Conservation (phyloP, 1,140 invertebrate species). For the Drosophila tristis region DNA sequence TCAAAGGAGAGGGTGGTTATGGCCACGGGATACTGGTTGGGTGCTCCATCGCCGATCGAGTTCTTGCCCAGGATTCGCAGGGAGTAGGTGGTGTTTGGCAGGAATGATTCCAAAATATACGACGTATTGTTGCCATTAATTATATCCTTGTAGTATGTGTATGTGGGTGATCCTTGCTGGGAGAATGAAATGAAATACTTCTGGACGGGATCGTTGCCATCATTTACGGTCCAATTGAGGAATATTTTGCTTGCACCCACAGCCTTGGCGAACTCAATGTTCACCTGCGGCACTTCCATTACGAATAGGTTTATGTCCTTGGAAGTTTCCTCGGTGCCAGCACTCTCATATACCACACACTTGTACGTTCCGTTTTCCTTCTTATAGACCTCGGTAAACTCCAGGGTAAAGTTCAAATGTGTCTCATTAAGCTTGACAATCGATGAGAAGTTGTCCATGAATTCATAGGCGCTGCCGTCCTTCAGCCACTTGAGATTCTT, state of each 20-base stretch:
- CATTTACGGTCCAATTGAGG: constrained; percentile 92
- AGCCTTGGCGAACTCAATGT: constrained; percentile 90
- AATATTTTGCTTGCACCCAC: constrained; percentile 90
- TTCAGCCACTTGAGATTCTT: constrained; percentile 86
- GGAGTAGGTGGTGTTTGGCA: constrained; percentile 87
- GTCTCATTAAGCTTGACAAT: constrained; percentile 86
- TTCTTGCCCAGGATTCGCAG: constrained; percentile 86
- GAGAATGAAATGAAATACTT: constrained; percentile 88
- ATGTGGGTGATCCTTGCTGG: constrained; percentile 85
- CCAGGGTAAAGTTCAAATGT: constrained; percentile 85
- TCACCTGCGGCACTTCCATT: constrained; percentile 89
- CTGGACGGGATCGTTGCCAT: constrained; percentile 90
- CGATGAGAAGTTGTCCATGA: constrained; percentile 65
- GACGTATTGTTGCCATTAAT: constrained; percentile 87
- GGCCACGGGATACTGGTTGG: constrained; percentile 84
- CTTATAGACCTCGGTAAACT: constrained; percentile 85
- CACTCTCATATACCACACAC: constrained; percentile 84
- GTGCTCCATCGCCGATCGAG: constrained; percentile 84
- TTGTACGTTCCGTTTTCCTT: constrained; percentile 89
- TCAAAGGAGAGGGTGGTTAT: constrained; percentile 88
- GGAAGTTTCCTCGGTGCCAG: constrained; percentile 53
- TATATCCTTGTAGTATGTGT: constrained; percentile 85
- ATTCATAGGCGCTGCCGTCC: constrained; percentile 85
- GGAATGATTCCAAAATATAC: constrained; percentile 87
- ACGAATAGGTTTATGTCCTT: constrained; percentile 86